These are phyloP conservation scores for Zonotrichia leucophrys DNA, from an alignment of 2,113 vertebrate genomes.

Conservation along the genomic window DNA sequence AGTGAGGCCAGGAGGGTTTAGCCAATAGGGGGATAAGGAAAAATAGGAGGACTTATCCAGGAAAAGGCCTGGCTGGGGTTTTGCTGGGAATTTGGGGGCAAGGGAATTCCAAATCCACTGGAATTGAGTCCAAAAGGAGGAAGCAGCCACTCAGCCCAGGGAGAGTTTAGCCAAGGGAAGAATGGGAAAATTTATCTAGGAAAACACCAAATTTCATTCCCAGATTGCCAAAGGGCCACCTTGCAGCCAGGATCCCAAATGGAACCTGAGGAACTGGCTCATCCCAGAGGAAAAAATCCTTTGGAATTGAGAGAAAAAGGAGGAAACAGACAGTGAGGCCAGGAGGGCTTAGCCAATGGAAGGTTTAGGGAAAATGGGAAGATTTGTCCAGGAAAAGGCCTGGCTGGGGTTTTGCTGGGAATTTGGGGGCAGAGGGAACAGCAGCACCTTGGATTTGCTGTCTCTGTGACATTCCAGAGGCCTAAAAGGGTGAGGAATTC, in stretches of 20 bases:
- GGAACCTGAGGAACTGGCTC: accelerated
- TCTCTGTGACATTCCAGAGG: neutral
- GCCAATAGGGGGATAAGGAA: too few species aligned
- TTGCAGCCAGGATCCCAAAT: accelerated
- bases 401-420: neutral
- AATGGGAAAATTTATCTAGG: neutral
- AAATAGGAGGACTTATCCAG: too few species aligned
- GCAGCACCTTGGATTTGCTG: neutral
- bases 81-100: too few species aligned
- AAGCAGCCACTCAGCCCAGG: neutral
- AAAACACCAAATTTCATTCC: neutral
- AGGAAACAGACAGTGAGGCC: neutral
- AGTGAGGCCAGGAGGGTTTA: neutral
- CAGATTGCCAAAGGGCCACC: accelerated
- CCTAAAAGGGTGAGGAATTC: neutral
- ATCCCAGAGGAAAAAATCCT: neutral
- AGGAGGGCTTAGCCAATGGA: neutral
- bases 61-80: too few species aligned
- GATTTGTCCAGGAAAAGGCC: neutral
- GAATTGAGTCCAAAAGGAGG: too few species aligned
- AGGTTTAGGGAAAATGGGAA: accelerated
- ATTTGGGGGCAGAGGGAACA: accelerated
- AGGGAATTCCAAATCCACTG: neutral
- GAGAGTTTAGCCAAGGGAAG: too few species aligned
- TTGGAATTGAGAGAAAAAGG: neutral